Evolutionary conservation across 1,140 invertebrate species (phyloP), one percentile per base, ranked within the genome.

Genomic region (Leptonema lineaticorne): DNA sequence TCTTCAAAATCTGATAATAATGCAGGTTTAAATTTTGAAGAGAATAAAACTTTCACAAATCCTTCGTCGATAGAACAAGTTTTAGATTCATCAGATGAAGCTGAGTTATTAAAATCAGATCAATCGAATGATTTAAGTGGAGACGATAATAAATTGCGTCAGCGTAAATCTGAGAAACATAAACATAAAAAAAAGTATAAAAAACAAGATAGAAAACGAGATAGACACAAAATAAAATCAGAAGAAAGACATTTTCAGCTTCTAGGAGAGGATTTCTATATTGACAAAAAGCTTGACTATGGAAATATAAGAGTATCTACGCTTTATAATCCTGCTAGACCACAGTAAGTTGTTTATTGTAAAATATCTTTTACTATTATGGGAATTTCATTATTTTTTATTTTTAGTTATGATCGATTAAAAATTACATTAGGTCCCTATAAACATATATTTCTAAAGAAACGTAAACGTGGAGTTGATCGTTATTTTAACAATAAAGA

Each of bases 231-330:
- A 60, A n/a, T 48, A 59, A 24, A 64, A 29, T n/a, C 8, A 24
- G 24, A 58, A 45, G 53, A 67, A 5, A 28, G 11, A 59, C 46
- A 20, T 63, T 41, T 48, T 8, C n/a, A 28, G 20, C 20, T 62
- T 22, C 41, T 28, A 11, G 33, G 46, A 26, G 70, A 58, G 8
- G 59, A 72, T 30, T 72, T 66, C 63, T 72, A 72, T 37, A 37
- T 50, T 26, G 70, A 72, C 50, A 53, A 24, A 14, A 72, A 67
- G 33, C 22, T 62, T 26, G 68, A 72, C 28, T 72, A 72, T 22
- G 68, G 67, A 8, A 69, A 69, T 69, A 67, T 69, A 18, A 59
- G 67, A 69, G 70, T 72, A 0, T 69, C 70, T 0, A 72, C 70
- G 8, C 46, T 72, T n/a, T 72, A 72, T 22, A 69, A 69, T 37